Base-by-base conservation (phyloP, 1,140 invertebrate genomes). In the Papilio dardanus region DNA sequence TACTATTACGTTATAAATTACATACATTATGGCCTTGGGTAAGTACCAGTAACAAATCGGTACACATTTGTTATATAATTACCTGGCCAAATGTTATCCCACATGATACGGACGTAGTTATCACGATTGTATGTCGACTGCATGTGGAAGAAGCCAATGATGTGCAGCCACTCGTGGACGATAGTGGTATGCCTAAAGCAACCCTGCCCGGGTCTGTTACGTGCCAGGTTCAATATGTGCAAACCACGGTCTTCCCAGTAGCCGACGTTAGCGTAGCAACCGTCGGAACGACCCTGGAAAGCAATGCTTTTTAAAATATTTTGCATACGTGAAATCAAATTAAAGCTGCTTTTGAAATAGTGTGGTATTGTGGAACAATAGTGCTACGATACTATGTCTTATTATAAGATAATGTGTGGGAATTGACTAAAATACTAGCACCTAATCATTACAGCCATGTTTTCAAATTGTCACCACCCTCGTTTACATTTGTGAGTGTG, bases 91-190 rank as follows among this genome's bases (percentile, higher is more conserved):
- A 97, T 96, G 83, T 97, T 97, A 42, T 95, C 90, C 93, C 94
- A 95, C 46, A 94, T 86, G 50, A 97, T 95, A 21, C 89, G 91
- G 1, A 97, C 95, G 83, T 95, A 97, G 30, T 95, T 84, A 78
- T 97, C 96, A 24, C 96, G 88, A 86, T 96, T 96, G 37, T 95
- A 90, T 30, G 96, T 92, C 77, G 95, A 95, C 83, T 97, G 96
- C 88, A 97, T 96, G 81, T 97, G 95, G 79, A 94, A 94, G 86
- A 96, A 96, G 6, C 96, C 96, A 3, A 96, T 87, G 0, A 95
- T 93, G 79, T 96, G 96, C 74, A 96, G 87, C 77, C 96, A 91
- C 85, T 97, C 96, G 83, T 97, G 96, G 19, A 96, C 93, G 65
- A 96, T 88, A 50, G 86, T 86, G 14, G 82, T 84, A 30, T 82